Evolutionary conservation across 1,140 invertebrate genomes (phyloP).

Genomic region (Bombus pyrosoma): DNA sequence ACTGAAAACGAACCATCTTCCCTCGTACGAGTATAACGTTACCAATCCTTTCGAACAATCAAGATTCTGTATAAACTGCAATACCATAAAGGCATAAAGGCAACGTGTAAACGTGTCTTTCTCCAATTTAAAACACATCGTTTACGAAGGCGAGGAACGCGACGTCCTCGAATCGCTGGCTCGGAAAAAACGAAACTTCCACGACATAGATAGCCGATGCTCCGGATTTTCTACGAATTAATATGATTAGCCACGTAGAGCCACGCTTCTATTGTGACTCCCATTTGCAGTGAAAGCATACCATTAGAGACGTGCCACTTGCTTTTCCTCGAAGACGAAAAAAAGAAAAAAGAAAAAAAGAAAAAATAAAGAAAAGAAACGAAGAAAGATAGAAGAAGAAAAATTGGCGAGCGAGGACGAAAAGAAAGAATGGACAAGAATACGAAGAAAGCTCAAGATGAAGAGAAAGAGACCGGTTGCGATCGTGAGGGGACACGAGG

Average conservation of each 20-base stretch:
- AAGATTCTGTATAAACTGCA: too few relatives aligned
- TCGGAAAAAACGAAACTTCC: conserved; percentile 14
- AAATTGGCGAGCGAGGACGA: background rate
- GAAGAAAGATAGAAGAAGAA: background rate
- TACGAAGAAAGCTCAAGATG: background rate
- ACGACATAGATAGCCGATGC: background rate
- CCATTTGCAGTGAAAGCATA: conserved; percentile 31
- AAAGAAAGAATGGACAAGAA: background rate
- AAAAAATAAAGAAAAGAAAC: background rate
- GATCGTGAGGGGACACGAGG: background rate
- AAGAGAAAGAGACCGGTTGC: background rate
- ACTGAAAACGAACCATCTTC: too few relatives aligned
- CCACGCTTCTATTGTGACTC: conserved; percentile 17
- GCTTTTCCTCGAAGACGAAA: conserved; percentile 12
- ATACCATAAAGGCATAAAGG: too few relatives aligned
- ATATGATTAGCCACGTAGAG: conserved; percentile 16
- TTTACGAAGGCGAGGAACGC: background rate
- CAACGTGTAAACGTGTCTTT: background rate
- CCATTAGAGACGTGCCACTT: conserved; percentile 46
- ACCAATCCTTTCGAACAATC: too few relatives aligned
- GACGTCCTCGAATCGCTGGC: conserved; percentile 18
- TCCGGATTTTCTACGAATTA: conserved; percentile 26
- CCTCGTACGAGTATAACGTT: too few relatives aligned
- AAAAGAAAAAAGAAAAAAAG: too few relatives aligned
- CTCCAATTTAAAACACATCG: background rate